Conservation (phyloP, 2,888 invertebrate genomes). For the Lagria hirta region DNA sequence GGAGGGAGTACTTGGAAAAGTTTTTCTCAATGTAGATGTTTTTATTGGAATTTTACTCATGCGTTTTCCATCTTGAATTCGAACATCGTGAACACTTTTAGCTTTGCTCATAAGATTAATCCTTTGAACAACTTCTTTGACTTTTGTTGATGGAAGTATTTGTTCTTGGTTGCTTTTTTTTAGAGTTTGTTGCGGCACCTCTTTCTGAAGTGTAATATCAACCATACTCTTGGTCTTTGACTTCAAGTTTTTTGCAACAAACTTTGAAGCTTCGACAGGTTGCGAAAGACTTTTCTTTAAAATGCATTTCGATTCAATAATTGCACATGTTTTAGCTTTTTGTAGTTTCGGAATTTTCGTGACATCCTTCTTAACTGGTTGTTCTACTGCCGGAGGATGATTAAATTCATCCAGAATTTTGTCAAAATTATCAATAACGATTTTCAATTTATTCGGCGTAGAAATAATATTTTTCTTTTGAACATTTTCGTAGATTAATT, state of each 20-base stretch:
- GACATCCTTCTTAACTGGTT: slow-evolving; percentile 42
- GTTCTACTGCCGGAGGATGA: slow-evolving; percentile 18
- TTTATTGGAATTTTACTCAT: slow-evolving; percentile 50
- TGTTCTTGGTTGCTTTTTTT: slow-evolving; percentile 15
- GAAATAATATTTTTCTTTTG: slow-evolving; percentile 52
- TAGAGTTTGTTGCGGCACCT: too few species aligned
- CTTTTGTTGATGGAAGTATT: slow-evolving; percentile 32
- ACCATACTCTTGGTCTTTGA: slow-evolving; percentile 42
- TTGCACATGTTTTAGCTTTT: slow-evolving; percentile 71
- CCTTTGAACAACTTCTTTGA: slow-evolving; percentile 41
- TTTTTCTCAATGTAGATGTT: slow-evolving; percentile 41
- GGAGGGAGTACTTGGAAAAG: slow-evolving; percentile 52
- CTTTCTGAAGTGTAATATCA: slow-evolving; percentile 28
- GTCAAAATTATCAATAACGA: slow-evolving; percentile 59
- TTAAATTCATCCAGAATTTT: slow-evolving; percentile 57
- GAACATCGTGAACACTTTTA: slow-evolving; percentile 44
- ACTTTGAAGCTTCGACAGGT: slow-evolving; percentile 47
- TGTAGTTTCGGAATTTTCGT: slow-evolving; percentile 60
- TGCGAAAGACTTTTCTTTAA: slow-evolving; percentile 62
- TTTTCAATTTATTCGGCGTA: slow-evolving; percentile 54
- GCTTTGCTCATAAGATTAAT: slow-evolving; percentile 42
- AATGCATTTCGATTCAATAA: slow-evolving; percentile 69
- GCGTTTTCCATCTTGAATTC: slow-evolving; percentile 29
- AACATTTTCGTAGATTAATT: slow-evolving; percentile 44
- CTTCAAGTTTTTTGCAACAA: slow-evolving; percentile 16